Evolutionary conservation across 2,888 invertebrate species (phyloP), one percentile per base, ranked within the genome.

Genomic region (Nephrocerus scutellatus): DNA sequence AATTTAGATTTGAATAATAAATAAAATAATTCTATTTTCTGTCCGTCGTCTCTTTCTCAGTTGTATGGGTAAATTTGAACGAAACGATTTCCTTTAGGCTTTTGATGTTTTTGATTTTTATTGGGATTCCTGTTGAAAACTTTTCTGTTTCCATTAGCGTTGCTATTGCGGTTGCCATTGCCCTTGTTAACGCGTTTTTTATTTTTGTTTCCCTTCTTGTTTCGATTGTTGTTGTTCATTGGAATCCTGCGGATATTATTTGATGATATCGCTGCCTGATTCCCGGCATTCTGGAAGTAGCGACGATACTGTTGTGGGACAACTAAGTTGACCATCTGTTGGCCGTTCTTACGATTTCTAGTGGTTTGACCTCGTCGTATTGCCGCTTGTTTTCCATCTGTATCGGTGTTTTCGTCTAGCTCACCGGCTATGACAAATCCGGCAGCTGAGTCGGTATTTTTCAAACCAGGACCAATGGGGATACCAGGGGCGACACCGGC

Each of bases 221-320:
- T 46, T 5, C 43, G 31, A 9, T 37, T 48, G 44, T 52, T 52
- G 30, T 53, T 47, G 35, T 56, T 60, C 14, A 63, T 39, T 52
- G 55, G 51, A n/a, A 60, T 54, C 30, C 41, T 46, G 18, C 41
- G 38, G 10, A 21, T 7, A n/a, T 44, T 46, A 18, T 14, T 28
- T 14, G 9, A n/a, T n/a, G n/a, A n/a, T n/a, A n/a, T n/a, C n/a
- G n/a, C n/a, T n/a, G n/a, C n/a, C n/a, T n/a, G n/a, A n/a, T 55
- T 59, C 35, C 60, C 62, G 5, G 64, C 64, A 28, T 57, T 60
- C 45, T 57, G 56, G 47, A 63, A 65, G 44, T 59, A 62, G 29
- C 55, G 54, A 8, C 57, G 52, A 29, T 64, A 63, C 9, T 57
- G 52, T 3, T 56, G 53, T 3, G 64, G 64, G 10, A 65, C 50